Evolutionary conservation across 2,797 vertebrate species (phyloP).

Genomic region (Macropus fuliginosus): DNA sequence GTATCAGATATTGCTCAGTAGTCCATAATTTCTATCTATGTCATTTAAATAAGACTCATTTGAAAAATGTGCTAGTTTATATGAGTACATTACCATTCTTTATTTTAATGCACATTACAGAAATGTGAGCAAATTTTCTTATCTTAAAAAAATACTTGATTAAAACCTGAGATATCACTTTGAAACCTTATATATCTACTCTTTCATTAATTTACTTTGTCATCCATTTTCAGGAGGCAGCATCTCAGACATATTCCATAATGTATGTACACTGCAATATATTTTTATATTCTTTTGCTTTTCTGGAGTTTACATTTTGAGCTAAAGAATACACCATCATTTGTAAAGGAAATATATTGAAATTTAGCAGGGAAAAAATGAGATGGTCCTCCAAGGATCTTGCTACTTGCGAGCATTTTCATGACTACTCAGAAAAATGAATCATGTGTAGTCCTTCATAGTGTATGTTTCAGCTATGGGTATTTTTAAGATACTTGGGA

Average conservation of each 20-base stretch:
- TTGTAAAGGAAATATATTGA: background rate
- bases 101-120: background rate
- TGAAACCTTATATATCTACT: background rate
- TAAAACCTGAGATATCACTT: background rate
- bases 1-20: conserved; percentile 3
- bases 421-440: conserved; percentile 4
- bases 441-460: conserved; percentile 24
- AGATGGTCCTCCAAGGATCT: background rate
- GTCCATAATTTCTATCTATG: background rate
- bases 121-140: background rate
- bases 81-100: background rate
- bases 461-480: conserved; percentile 3
- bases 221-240: background rate
- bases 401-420: background rate
- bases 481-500: conserved; percentile 31
- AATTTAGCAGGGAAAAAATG: background rate
- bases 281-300: background rate
- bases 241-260: background rate
- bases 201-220: conserved; percentile 9
- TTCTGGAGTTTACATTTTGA: conserved; percentile 30
- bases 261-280: background rate
- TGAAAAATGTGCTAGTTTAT: background rate
- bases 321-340: background rate
- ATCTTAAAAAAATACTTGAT: background rate
- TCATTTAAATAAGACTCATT: background rate